Percentiles rank a stretch among this genome's conserved stretches.
Conservation (phyloP, 2,797 vertebrate species). For the Amniataba percoides region DNA sequence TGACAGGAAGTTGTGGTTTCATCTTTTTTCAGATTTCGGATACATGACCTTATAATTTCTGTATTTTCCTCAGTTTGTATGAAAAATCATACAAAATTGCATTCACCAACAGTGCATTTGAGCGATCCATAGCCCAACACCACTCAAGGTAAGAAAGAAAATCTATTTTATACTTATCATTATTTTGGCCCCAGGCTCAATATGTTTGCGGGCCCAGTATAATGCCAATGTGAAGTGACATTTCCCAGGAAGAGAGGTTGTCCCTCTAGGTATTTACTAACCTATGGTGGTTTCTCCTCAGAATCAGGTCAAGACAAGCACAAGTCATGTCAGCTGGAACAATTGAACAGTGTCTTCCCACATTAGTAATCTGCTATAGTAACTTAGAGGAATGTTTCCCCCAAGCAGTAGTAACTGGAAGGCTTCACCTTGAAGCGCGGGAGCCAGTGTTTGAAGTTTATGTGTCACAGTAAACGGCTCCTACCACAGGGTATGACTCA, state of each 20-base stretch:
- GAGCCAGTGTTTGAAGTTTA: constrained; percentile 52
- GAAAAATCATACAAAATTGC: neutral
- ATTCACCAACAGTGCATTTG: neutral
- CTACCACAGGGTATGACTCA: constrained; percentile 52
- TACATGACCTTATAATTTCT: neutral
- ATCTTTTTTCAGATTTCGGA: neutral
- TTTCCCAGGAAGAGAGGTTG: constrained; percentile 42
- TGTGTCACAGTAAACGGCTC: constrained; percentile 49
- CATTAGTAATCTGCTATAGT: constrained; percentile 50
- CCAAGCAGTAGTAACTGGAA: constrained; percentile 23
- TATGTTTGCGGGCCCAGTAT: constrained; percentile 5
- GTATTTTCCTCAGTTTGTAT: neutral
- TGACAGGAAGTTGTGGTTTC: neutral
- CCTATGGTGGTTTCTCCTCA: constrained; percentile 50
- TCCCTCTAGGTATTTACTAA: constrained; percentile 51
- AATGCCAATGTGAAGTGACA: constrained; percentile 27
- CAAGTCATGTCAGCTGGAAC: constrained; percentile 28
- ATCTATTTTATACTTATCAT: neutral
- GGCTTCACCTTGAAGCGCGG: constrained; percentile 40
- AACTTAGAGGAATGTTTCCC: constrained; percentile 58
- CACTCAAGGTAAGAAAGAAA: neutral
- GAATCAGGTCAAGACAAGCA: constrained; percentile 69
- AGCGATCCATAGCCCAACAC: neutral
- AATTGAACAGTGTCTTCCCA: constrained; percentile 51
- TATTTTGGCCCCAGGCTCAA: neutral